Conservation (phyloP, 2,797 vertebrate genomes). For the Denticeps clupeoides region DNA sequence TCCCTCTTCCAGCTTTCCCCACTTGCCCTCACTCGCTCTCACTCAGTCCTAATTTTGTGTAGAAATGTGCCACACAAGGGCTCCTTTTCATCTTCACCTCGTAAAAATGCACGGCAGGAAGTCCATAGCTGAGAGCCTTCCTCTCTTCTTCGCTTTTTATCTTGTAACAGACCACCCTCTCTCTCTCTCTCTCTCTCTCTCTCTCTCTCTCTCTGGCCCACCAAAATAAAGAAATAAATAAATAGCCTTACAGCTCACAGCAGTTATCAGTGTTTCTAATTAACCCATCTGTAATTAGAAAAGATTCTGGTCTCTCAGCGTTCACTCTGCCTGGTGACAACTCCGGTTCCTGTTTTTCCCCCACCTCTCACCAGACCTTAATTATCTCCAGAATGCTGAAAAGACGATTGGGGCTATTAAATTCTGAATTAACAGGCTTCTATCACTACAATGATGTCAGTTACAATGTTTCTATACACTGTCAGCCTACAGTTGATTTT, state of each 20-base stretch:
- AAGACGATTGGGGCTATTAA: no score
- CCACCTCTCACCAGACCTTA: not conserved
- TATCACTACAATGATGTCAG: no score
- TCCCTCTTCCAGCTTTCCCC: constrained; percentile 1
- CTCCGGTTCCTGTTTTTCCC: not conserved
- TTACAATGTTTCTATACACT: no score
- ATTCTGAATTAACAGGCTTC: no score
- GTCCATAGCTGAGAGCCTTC: constrained; percentile 31
- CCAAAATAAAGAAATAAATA: no score
- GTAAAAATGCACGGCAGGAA: constrained; percentile 37
- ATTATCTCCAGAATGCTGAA: no score
- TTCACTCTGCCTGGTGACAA: not conserved
- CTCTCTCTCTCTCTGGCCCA: not conserved
- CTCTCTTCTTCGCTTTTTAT: constrained; percentile 8
- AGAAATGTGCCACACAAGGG: constrained; percentile 27
- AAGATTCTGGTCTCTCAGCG: constrained; percentile 3
- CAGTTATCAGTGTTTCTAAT: constrained; percentile 4
- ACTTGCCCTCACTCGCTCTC: not conserved
- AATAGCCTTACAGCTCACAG: not conserved
- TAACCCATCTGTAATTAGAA: constrained; percentile 1
- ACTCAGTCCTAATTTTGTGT: constrained; percentile 33
- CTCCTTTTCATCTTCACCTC: constrained; percentile 41
- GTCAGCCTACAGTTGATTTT: no score
- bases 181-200: not conserved
- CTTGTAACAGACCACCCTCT: not conserved